A percentile compares a stretch with the other conserved stretches of the same genome.
phyloP scores from a whole-genome alignment of 2,888 invertebrate genomes.

The Doris montereyensis region DNA sequence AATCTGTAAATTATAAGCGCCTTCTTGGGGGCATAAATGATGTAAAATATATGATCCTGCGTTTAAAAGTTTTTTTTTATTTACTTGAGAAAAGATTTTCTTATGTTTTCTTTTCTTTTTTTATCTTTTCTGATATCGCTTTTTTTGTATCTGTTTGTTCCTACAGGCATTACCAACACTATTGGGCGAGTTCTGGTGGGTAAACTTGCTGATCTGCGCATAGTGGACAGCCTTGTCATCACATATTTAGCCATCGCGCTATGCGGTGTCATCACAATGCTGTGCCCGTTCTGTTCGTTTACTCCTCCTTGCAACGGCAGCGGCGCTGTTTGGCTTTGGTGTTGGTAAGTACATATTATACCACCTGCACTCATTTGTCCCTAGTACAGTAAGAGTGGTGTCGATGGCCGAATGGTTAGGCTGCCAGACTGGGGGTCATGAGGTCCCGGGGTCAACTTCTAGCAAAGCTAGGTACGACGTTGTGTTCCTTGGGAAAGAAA shows the following conservation, averaged over 20 bases:
- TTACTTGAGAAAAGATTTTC: background rate
- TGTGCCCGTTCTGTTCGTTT: constrained; percentile 91
- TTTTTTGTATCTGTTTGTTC: background rate
- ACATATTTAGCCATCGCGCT: constrained; percentile 91
- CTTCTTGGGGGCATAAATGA: too few species aligned
- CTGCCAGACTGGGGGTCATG: too few species aligned
- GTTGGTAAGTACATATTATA: constrained; percentile 70
- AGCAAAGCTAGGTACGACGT: too few species aligned
- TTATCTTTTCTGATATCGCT: background rate
- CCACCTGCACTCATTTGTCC: background rate
- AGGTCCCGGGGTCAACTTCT: too few species aligned
- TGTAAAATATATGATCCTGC: too few species aligned
- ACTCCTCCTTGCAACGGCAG: constrained; percentile 84
- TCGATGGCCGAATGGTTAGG: too few species aligned
- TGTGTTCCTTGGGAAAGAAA: too few species aligned
- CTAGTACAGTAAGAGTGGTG: too few species aligned
- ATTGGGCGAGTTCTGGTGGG: constrained; percentile 92
- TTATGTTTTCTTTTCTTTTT: background rate
- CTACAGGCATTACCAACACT: constrained; percentile 86
- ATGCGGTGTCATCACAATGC: constrained; percentile 87
- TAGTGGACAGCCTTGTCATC: constrained; percentile 86
- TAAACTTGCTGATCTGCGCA: constrained; percentile 82
- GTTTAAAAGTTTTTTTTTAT: too few species aligned
- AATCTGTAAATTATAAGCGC: too few species aligned
- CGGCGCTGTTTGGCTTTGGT: constrained; percentile 88